These are phyloP conservation scores for Bujurquina vittata DNA, from an alignment of 2,113 vertebrate genomes.

Conservation along the genomic window DNA sequence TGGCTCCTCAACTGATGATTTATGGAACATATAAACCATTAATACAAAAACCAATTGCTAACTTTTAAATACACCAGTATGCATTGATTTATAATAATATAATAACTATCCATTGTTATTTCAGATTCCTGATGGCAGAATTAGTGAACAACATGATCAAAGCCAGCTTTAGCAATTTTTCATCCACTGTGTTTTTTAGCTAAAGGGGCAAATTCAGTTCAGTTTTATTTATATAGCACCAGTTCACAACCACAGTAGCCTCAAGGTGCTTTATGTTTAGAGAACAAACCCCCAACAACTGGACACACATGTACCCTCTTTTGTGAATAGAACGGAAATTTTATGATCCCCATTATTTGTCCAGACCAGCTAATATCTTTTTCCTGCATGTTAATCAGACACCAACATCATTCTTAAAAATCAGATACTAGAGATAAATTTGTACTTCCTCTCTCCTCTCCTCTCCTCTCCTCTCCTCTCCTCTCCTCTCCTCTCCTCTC, in stretches of 20 bases:
- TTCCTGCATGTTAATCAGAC: neutral
- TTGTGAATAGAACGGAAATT: neutral
- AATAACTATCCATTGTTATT: too few relatives aligned
- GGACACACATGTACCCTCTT: neutral
- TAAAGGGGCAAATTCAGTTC: neutral
- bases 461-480: neutral
- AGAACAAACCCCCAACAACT: neutral
- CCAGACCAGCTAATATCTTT: neutral
- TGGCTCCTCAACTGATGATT: neutral
- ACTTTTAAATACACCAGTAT: too few relatives aligned
- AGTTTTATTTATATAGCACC: neutral
- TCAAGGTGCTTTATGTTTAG: neutral
- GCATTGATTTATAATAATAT: too few relatives aligned
- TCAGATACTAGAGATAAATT: neutral
- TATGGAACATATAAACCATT: neutral
- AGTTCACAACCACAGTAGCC: neutral
- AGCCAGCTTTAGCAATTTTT: neutral
- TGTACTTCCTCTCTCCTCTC: neutral
- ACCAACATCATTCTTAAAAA: neutral
- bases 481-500: neutral
- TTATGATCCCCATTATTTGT: neutral
- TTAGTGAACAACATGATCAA: too few relatives aligned
- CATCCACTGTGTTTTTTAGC: neutral
- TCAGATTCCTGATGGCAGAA: too few relatives aligned
- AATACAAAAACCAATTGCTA: neutral